Conservation (phyloP, 2,888 invertebrate genomes). For the Patella depressa region DNA sequence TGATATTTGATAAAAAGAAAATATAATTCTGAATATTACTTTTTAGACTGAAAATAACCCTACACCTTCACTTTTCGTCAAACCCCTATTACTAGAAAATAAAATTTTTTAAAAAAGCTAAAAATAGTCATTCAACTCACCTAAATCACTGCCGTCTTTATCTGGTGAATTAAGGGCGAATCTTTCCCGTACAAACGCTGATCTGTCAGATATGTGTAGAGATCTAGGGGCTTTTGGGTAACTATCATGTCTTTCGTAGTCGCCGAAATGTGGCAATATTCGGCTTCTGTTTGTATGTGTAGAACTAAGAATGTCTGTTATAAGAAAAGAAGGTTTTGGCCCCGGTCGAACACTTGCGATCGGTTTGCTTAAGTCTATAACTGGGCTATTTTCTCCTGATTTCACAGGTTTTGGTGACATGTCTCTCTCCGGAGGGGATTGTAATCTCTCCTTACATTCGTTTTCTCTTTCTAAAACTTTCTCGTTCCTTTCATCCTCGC, state of each 20-base stretch:
- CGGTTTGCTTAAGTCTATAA: constrained; percentile 6
- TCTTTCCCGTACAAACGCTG: neutral
- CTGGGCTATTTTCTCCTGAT: constrained; percentile 2
- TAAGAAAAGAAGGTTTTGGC: constrained; percentile 29
- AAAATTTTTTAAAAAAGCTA: neutral
- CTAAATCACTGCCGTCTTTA: neutral
- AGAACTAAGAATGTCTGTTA: constrained; percentile 35
- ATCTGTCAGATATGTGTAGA: neutral
- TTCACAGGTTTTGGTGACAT: constrained; percentile 9
- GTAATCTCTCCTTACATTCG: constrained; percentile 5
- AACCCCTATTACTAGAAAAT: too few species aligned
- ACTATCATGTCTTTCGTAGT: constrained; percentile 4
- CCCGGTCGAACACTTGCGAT: neutral
- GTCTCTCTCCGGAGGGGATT: neutral
- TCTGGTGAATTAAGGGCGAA: constrained; percentile 1
- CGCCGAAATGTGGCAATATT: neutral
- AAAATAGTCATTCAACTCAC: neutral
- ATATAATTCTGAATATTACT: too few species aligned
- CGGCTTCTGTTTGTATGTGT: constrained; percentile 4
- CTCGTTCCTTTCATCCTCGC: neutral
- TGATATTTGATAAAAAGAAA: too few species aligned
- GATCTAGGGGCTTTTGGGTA: neutral
- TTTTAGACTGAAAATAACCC: too few species aligned
- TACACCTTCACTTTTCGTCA: too few species aligned
- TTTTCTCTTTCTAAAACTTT: neutral